Evolutionary conservation across 1,140 invertebrate species (phyloP).

Genomic region (Steinernema feltiae): DNA sequence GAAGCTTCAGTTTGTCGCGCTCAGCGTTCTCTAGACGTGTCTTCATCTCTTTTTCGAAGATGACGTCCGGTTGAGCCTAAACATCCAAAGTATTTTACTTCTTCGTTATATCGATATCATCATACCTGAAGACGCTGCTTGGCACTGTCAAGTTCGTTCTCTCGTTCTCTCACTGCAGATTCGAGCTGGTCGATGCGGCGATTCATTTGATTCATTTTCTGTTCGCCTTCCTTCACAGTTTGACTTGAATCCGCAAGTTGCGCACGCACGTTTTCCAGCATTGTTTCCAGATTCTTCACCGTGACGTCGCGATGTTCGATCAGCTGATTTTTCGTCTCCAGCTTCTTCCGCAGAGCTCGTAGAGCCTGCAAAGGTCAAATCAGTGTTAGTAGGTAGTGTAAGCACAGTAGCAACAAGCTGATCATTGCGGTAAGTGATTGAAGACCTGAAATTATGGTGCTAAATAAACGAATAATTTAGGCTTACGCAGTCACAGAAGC

Average conservation of each 20-base stretch:
- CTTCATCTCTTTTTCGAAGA: constrained; percentile 28
- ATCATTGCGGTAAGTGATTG: no score
- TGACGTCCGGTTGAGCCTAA: constrained; percentile 63
- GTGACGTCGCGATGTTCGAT: constrained; percentile 92
- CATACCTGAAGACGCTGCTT: constrained; percentile 65
- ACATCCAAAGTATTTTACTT: constrained; percentile 61
- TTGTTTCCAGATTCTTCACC: constrained; percentile 75
- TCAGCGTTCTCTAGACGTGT: constrained; percentile 79
- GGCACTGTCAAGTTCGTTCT: constrained; percentile 92
- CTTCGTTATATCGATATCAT: no score
- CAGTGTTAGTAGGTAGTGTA: no score
- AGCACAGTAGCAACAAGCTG: no score
- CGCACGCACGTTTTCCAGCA: constrained; percentile 73
- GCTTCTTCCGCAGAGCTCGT: constrained; percentile 81
- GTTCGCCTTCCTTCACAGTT: constrained; percentile 92
- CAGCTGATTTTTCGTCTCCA: constrained; percentile 90
- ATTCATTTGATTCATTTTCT: constrained; percentile 91
- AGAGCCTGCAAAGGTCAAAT: no score
- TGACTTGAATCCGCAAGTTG: constrained; percentile 86
- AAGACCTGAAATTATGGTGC: no score
- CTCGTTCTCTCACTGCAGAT: constrained; percentile 91
- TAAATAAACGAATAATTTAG: no score
- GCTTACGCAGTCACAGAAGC: no score
- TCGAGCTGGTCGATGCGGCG: constrained; percentile 96
- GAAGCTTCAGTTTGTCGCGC: constrained; percentile 91